phyloP scores from a whole-genome alignment of 2,888 invertebrate genomes.

The Girardia tigrina region DNA sequence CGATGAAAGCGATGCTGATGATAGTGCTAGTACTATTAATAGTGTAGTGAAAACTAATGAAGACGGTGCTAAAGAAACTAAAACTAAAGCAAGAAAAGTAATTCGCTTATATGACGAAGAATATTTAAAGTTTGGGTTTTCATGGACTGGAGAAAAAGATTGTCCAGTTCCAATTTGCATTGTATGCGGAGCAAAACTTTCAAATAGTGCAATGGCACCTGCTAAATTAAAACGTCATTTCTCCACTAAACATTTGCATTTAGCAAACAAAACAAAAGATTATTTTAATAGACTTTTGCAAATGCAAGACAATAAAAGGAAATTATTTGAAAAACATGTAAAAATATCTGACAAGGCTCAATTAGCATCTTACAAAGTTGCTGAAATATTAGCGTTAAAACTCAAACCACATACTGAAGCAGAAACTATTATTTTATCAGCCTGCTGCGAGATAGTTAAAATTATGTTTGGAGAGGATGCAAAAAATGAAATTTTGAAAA shows the following conservation, averaged over 20 bases:
- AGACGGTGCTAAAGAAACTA: background rate
- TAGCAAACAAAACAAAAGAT: background rate
- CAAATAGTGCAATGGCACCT: no score
- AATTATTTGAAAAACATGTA: background rate
- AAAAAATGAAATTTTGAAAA: background rate
- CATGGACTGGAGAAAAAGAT: background rate
- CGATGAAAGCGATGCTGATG: background rate
- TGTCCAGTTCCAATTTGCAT: no score
- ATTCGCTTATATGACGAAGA: no score
- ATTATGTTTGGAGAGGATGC: conserved; percentile 31
- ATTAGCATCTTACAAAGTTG: no score
- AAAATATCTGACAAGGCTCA: conserved; percentile 17
- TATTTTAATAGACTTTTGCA: conserved; percentile 25
- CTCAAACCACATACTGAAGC: no score
- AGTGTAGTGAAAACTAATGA: no score
- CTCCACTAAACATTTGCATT: conserved; percentile 21
- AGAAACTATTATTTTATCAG: no score
- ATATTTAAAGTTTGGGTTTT: no score
- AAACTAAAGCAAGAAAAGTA: background rate
- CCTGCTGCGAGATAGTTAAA: background rate
- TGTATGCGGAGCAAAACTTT: no score
- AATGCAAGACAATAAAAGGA: background rate
- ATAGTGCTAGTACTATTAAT: background rate
- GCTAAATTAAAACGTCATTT: background rate
- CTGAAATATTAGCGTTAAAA: no score